These are phyloP conservation scores for Drosophila kohkoa DNA, from an alignment of 1,140 invertebrate genomes.

Conservation along the genomic window DNA sequence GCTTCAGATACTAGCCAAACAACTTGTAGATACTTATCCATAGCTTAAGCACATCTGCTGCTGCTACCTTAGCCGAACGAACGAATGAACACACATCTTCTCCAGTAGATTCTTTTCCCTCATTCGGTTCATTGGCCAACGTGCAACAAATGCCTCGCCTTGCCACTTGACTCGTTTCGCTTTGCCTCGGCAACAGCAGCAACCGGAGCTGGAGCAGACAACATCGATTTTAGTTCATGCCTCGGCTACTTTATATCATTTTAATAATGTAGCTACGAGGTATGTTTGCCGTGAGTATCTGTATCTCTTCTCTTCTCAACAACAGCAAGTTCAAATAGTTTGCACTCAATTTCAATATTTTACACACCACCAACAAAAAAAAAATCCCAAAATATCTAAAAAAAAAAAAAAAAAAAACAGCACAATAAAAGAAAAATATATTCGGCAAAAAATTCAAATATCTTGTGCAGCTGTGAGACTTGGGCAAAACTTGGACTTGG, in stretches of 20 bases:
- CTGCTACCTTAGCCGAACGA: constrained; percentile 35
- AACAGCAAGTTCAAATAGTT: constrained; percentile 71
- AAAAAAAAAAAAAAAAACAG: constrained; percentile 19
- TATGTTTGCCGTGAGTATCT: constrained; percentile 28
- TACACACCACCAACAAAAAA: constrained; percentile 48
- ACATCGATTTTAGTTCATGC: constrained; percentile 61
- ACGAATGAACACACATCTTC: neutral
- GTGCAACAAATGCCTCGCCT: constrained; percentile 60
- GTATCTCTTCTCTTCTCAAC: constrained; percentile 4
- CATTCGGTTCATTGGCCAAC: constrained; percentile 68
- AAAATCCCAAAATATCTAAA: constrained; percentile 19
- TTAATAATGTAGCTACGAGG: constrained; percentile 76
- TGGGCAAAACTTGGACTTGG: constrained; percentile 54
- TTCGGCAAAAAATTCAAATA: constrained; percentile 9
- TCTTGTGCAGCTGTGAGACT: constrained; percentile 55
- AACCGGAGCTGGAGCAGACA: constrained; percentile 23
- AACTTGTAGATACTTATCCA: constrained; percentile 57
- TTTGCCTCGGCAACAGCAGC: constrained; percentile 23
- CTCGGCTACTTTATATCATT: constrained; percentile 79
- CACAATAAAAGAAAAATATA: constrained; percentile 32
- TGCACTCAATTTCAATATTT: constrained; percentile 83
- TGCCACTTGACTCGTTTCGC: constrained; percentile 3
- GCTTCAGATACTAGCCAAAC: constrained; percentile 54
- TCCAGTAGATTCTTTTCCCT: constrained; percentile 39
- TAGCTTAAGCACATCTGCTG: constrained; percentile 53